These are phyloP conservation scores for Rostratula benghalensis DNA, from an alignment of 2,113 vertebrate genomes.

Conservation along the genomic window DNA sequence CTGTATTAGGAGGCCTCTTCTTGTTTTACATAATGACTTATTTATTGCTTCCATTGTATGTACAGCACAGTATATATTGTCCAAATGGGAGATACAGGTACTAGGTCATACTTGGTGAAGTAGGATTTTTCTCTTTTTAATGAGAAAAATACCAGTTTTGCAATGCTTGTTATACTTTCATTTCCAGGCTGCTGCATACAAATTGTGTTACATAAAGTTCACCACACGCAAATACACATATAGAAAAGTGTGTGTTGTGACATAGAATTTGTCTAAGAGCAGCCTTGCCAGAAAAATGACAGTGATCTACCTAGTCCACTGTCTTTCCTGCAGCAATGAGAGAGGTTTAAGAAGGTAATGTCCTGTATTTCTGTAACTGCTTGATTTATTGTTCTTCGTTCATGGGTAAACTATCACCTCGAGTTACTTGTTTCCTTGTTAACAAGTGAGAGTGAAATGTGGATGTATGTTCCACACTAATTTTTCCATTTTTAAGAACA, in stretches of 20 bases:
- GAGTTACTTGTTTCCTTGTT: not conserved
- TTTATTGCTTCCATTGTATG: constrained; percentile 38
- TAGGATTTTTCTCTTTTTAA: constrained; percentile 43
- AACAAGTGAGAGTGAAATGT: not conserved
- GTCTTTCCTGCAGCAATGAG: not conserved
- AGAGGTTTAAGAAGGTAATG: not conserved
- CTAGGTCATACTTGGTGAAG: not conserved
- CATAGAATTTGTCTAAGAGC: not conserved
- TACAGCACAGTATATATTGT: not conserved
- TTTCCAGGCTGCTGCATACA: constrained; percentile 7
- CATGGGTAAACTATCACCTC: not conserved
- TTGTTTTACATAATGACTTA: constrained; percentile 14
- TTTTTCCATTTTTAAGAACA: not conserved
- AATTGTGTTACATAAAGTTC: not conserved
- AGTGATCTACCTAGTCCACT: not conserved
- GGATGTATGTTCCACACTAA: not conserved
- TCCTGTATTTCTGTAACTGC: not conserved
- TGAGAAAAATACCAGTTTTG: constrained; percentile 10
- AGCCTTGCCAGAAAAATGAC: not conserved
- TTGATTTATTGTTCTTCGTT: not conserved
- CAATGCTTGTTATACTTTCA: not conserved
- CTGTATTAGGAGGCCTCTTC: not conserved
- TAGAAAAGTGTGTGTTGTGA: not conserved
- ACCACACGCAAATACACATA: not conserved
- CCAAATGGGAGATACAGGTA: not conserved